These are phyloP conservation scores for Pygoscelis antarcticus DNA, from an alignment of 2,113 vertebrate species.

Conservation along the genomic window DNA sequence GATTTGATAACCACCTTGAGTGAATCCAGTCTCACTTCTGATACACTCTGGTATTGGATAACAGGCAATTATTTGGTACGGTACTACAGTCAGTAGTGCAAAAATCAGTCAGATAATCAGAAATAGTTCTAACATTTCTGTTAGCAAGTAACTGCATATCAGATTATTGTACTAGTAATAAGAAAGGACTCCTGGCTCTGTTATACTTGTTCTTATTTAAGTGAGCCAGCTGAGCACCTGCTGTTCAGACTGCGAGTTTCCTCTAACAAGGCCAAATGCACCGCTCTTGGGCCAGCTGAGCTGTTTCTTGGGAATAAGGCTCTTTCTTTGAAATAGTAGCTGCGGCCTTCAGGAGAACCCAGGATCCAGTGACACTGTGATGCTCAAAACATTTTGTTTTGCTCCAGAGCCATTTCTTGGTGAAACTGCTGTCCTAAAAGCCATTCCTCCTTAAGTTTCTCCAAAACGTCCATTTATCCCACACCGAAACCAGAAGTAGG, in stretches of 20 bases:
- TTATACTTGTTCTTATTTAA: background rate
- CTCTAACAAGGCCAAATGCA: background rate
- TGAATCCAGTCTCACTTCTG: background rate
- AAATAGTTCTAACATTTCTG: background rate
- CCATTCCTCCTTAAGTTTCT: background rate
- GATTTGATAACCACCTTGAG: background rate
- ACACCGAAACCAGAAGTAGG: background rate
- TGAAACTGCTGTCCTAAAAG: background rate
- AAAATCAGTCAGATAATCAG: background rate
- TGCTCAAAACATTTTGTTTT: background rate
- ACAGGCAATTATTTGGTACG: background rate
- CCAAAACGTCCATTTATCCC: background rate
- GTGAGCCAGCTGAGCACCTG: background rate
- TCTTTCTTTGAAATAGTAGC: background rate
- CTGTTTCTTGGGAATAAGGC: background rate
- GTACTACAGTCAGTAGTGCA: background rate
- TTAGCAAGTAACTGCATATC: background rate
- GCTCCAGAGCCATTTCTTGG: background rate
- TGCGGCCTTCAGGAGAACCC: background rate
- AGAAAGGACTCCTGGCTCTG: background rate
- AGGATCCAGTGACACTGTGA: fast-evolving
- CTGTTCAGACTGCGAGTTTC: background rate
- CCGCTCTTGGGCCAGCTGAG: background rate
- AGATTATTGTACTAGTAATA: background rate
- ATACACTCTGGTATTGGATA: background rate